phyloP scores from a whole-genome alignment of 2,113 vertebrate species.

The Fulmarus glacialis region DNA sequence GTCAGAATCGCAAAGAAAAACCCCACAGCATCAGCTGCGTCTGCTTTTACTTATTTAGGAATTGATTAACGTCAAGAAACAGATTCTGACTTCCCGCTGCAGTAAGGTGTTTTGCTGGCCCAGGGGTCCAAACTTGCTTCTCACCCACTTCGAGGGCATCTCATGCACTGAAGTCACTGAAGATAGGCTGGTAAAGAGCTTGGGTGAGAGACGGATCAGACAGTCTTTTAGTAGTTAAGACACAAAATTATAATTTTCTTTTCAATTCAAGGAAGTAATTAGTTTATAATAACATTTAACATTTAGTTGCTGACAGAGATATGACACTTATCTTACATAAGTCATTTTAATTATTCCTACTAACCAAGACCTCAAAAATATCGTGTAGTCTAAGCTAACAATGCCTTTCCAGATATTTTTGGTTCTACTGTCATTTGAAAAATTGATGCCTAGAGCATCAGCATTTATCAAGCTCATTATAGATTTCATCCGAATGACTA shows the following conservation, averaged over 20 bases:
- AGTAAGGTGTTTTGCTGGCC: neutral
- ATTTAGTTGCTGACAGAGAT: constrained; percentile 64
- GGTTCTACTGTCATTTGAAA: constrained; percentile 15
- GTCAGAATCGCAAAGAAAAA: neutral
- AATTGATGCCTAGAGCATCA: constrained; percentile 58
- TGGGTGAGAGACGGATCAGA: neutral
- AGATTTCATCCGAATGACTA: constrained; percentile 54
- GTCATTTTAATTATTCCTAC: constrained; percentile 66
- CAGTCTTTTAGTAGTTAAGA: neutral
- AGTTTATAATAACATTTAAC: constrained; percentile 61
- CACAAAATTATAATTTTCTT: constrained; percentile 38
- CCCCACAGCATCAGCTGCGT: neutral
- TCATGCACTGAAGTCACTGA: neutral
- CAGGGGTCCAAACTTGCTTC: neutral
- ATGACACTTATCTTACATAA: constrained; percentile 53
- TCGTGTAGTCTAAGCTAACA: constrained; percentile 32
- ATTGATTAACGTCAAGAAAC: neutral
- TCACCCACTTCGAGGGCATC: neutral
- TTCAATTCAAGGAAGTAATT: constrained; percentile 48
- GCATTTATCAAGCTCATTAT: constrained; percentile 65
- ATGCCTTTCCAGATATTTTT: constrained; percentile 45
- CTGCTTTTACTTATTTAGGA: neutral
- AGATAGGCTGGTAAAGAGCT: neutral
- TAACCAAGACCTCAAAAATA: constrained; percentile 54
- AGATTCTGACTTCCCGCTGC: neutral